A percentile compares a stretch with the other conserved stretches of the same genome.
Evolutionary conservation across 1,140 invertebrate species (phyloP).

Genomic region (Bathynomus jamesi): DNA sequence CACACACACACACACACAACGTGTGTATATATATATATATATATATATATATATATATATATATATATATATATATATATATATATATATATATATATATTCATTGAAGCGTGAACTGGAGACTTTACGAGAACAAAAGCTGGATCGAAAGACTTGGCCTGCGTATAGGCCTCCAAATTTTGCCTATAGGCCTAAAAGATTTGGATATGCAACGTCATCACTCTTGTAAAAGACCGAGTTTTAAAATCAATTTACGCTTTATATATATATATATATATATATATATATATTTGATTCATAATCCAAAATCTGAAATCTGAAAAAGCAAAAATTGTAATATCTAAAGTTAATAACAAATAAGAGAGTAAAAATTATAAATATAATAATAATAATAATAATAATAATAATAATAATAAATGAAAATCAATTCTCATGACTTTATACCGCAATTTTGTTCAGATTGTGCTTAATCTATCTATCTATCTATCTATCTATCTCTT

Average conservation of each 20-base stretch:
- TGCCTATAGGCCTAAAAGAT: background rate
- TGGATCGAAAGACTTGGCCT: slow-evolving; percentile 4
- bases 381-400: background rate
- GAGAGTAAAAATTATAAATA: background rate
- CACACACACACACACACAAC: too few relatives aligned
- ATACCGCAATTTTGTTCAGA: too few relatives aligned
- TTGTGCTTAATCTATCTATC: too few relatives aligned
- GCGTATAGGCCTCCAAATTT: too few relatives aligned
- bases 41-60: too few relatives aligned
- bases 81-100: slow-evolving; percentile 12
- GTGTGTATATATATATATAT: background rate
- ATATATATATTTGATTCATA: slow-evolving; percentile 3
- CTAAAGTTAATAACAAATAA: background rate
- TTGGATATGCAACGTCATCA: background rate
- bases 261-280: slow-evolving; percentile 5
- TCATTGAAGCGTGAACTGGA: background rate
- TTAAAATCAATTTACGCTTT: background rate
- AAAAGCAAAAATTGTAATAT: background rate
- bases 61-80: slow-evolving; percentile 6
- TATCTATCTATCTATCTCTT: too few relatives aligned
- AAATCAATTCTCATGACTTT: too few relatives aligned
- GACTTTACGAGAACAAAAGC: background rate
- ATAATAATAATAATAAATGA: too few relatives aligned
- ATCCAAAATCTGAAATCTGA: background rate
- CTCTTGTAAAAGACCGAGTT: too few relatives aligned